Percentiles rank a stretch among this genome's conserved stretches.
Evolutionary conservation across 2,888 invertebrate species (phyloP).

Genomic region (Drosophila paucipuncta): DNA sequence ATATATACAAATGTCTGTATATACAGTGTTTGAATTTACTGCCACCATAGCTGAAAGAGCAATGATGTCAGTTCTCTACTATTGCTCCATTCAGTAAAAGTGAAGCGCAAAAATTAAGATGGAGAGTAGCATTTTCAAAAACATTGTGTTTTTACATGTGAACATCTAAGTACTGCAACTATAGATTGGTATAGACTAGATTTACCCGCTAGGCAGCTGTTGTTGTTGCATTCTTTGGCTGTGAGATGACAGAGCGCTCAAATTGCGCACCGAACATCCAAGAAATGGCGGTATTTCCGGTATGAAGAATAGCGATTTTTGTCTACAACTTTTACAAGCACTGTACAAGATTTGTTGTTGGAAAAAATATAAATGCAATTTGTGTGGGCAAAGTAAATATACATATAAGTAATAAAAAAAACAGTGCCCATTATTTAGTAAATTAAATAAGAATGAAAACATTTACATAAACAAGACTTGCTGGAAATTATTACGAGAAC

Average conservation of each 20-base stretch:
- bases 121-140: neutral
- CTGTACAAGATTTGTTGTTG: slow-evolving; percentile 59
- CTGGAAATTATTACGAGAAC: neutral
- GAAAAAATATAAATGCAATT: slow-evolving; percentile 10
- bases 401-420: neutral
- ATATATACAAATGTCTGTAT: neutral
- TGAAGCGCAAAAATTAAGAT: neutral
- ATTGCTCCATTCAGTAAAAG: neutral
- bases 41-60: neutral
- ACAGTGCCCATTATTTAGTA: slow-evolving; percentile 4
- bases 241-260: slow-evolving; percentile 77
- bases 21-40: neutral
- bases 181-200: slow-evolving; percentile 39
- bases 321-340: slow-evolving; percentile 85
- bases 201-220: slow-evolving; percentile 84
- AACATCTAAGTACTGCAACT: slow-evolving; percentile 22
- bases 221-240: slow-evolving; percentile 82
- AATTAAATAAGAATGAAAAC: slow-evolving; percentile 9
- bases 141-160: neutral
- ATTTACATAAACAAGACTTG: neutral
- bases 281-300: slow-evolving; percentile 85
- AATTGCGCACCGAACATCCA: slow-evolving; percentile 85
- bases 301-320: slow-evolving; percentile 82
- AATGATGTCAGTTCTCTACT: neutral
- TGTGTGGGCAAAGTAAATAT: neutral